These are phyloP conservation scores for Latheticus oryzae DNA, from an alignment of 2,888 invertebrate species.

Conservation along the genomic window DNA sequence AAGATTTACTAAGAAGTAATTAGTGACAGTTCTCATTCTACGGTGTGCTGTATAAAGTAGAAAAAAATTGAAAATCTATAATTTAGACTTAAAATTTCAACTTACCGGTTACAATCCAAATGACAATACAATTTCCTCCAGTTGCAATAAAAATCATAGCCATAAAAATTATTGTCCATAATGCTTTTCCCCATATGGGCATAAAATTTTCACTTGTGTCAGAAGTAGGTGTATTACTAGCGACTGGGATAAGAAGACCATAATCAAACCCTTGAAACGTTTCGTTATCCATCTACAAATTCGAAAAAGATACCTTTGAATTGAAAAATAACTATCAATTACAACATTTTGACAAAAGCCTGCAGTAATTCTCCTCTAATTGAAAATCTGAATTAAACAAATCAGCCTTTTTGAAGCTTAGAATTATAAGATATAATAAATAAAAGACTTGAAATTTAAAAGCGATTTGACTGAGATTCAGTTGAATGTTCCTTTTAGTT, in stretches of 20 bases:
- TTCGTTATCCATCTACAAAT: constrained; percentile 40
- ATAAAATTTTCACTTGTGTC: constrained; percentile 55
- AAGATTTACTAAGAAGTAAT: constrained; percentile 91
- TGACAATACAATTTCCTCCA: constrained; percentile 89
- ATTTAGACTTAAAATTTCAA: constrained; percentile 23
- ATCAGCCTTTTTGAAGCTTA: no score
- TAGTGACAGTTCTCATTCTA: constrained; percentile 89
- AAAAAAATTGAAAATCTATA: neutral
- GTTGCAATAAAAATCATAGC: constrained; percentile 84
- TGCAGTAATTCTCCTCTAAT: no score
- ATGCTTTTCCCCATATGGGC: constrained; percentile 73
- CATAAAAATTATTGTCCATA: constrained; percentile 82
- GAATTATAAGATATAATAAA: no score
- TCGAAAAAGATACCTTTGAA: neutral
- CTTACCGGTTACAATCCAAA: constrained; percentile 92
- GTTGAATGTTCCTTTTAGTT: no score
- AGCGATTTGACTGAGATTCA: no score
- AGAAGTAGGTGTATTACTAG: constrained; percentile 15
- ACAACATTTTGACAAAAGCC: no score
- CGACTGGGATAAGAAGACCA: constrained; percentile 46
- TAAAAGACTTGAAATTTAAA: no score
- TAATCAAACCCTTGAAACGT: constrained; percentile 54
- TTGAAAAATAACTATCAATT: no score
- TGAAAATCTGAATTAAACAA: no score
- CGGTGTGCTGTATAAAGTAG: no score